Evolutionary conservation across 2,888 invertebrate genomes (phyloP), one percentile per base, ranked within the genome.

Genomic region (Diachrysia chrysitis): DNA sequence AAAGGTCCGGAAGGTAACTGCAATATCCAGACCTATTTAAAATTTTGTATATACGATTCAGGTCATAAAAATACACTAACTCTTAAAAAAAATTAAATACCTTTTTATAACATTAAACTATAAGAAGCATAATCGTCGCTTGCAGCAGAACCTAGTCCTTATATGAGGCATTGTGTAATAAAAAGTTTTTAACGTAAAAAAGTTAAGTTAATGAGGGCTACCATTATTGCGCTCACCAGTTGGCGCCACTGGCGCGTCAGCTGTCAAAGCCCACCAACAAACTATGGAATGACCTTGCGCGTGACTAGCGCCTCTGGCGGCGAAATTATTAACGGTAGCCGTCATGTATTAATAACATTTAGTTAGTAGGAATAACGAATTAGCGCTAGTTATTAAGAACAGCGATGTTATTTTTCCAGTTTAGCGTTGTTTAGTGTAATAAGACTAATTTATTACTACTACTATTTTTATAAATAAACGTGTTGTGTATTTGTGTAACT

Each of bases 401-500:
- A 78, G 76, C 71, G 70, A 76, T 73, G 78, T 87, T 89, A 89
- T 91, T 90, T 90, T 91, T 90, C 84, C 89, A 90, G 81, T 79
- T 83, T 85, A 85, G 76, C 73, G 82, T 84, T 84, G 83, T 82
- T 82, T 82, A 85, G 73, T 60, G 51, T 75, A 72, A 63, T 84
- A 83, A 83, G 82, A 77, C 73, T 85, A 86, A 85, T 83, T 79
- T 85, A 84, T 79, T 81, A 82, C 70, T 84, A 83, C 77, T 83
- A 80, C 83, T 85, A 89, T 90, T 92, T 92, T 93, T 93, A 92
- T 93, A 93, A 91, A 92, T 93, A 92, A 89, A 89, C 75, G 84
- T 90, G 87, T 90, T 90, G 90, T 91, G 90, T 86, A 89, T 90
- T 91, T 90, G 85, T 89, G 89, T 92, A 91, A 79, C 81, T 80